A percentile compares a stretch with the other conserved stretches of the same genome.
These are phyloP conservation scores for Thalassarche chlororhynchos DNA, from an alignment of 2,113 vertebrate genomes.

Conservation along the genomic window DNA sequence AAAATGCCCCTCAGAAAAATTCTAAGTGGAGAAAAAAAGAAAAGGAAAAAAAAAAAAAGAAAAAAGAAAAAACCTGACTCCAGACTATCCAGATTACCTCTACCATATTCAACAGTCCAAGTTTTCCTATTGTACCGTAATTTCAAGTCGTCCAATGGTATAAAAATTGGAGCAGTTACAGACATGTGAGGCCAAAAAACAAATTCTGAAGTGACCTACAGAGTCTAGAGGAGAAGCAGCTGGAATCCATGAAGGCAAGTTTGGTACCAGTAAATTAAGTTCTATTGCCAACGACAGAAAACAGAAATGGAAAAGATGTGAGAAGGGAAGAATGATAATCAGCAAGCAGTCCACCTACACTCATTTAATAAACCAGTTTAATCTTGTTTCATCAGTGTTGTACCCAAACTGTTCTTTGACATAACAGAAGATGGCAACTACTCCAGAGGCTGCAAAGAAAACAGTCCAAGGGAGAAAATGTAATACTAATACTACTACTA, in stretches of 20 bases:
- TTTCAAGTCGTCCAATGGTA: background rate
- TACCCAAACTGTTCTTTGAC: background rate
- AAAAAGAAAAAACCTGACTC: background rate
- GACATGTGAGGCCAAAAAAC: background rate
- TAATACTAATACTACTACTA: background rate
- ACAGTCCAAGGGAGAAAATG: background rate
- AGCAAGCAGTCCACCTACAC: background rate
- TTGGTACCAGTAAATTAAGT: background rate
- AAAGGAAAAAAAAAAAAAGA: too few species aligned
- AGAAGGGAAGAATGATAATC: background rate
- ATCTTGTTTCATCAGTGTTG: background rate
- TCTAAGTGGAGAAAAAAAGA: fast-evolving
- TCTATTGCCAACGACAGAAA: background rate
- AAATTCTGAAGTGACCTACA: background rate
- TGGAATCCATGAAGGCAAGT: background rate
- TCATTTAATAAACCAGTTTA: background rate
- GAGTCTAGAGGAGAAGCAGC: background rate
- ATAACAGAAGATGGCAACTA: background rate
- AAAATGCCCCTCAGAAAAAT: background rate
- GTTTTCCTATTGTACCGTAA: background rate
- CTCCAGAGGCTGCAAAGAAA: background rate
- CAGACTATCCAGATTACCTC: background rate
- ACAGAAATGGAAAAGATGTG: background rate
- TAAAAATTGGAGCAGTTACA: background rate
- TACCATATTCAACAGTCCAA: background rate